Evolutionary conservation across 1,140 invertebrate species (phyloP).

Genomic region (Tetramorium simillimum): DNA sequence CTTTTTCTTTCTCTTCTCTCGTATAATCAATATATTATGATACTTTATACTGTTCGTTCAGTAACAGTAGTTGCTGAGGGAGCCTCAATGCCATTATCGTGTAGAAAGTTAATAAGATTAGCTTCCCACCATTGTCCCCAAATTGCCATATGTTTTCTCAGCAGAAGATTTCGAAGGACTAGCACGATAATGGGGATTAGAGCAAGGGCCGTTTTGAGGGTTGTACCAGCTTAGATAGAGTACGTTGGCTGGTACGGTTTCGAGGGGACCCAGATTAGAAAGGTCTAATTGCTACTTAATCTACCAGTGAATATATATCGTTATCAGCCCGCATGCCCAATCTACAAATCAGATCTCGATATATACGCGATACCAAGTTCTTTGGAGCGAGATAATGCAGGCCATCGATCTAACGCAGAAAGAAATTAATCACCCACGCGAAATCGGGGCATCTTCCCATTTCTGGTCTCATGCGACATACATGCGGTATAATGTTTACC

Average conservation of each 20-base stretch:
- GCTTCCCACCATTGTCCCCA: conserved; percentile 43
- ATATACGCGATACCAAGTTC: background rate
- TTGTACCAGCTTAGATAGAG: conserved; percentile 50
- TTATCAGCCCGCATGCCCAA: conserved; percentile 32
- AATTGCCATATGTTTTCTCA: conserved; percentile 62
- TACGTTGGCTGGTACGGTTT: conserved; percentile 18
- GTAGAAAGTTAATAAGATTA: conserved; percentile 63
- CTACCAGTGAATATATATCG: conserved; percentile 1
- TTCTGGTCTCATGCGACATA: background rate
- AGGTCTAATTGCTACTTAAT: conserved; percentile 60
- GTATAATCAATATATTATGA: background rate
- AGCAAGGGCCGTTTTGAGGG: conserved; percentile 51
- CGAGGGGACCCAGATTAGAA: conserved; percentile 61
- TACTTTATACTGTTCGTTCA: background rate
- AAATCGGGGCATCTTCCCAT: background rate
- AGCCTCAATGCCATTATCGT: background rate
- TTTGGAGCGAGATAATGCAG: background rate
- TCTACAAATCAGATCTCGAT: background rate
- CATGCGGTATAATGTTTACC: background rate
- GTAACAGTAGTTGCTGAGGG: background rate
- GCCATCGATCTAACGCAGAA: background rate
- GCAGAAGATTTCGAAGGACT: conserved; percentile 38
- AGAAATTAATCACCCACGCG: background rate
- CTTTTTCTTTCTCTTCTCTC: background rate
- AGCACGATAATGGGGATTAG: conserved; percentile 66